These are phyloP conservation scores for Notospermus geniculatus DNA, from an alignment of 1,140 invertebrate genomes.

Conservation along the genomic window DNA sequence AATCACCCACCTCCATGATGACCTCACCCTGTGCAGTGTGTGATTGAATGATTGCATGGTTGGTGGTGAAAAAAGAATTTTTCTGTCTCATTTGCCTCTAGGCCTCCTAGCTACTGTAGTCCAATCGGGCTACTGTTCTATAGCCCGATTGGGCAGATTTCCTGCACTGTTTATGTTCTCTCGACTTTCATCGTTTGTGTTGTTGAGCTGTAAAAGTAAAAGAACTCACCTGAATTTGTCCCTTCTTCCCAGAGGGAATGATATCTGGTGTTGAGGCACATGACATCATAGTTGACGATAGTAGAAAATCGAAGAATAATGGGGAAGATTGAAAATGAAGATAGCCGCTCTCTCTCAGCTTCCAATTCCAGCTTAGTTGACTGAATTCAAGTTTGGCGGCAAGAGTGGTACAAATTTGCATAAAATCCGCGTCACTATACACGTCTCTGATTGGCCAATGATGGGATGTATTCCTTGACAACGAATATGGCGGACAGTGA, in stretches of 20 bases:
- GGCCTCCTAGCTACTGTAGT: too few relatives aligned
- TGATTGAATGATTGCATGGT: too few relatives aligned
- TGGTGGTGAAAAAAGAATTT: too few relatives aligned
- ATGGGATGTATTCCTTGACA: slow-evolving; percentile 32
- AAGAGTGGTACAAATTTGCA: not conserved
- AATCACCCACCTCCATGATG: too few relatives aligned
- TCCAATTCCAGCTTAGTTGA: too few relatives aligned
- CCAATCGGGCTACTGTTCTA: too few relatives aligned
- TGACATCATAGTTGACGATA: slow-evolving; percentile 23
- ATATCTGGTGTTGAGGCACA: slow-evolving; percentile 14
- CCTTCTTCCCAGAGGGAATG: slow-evolving; percentile 12
- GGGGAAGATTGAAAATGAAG: slow-evolving; percentile 6
- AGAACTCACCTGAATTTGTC: slow-evolving; percentile 28
- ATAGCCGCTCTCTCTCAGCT: too few relatives aligned
- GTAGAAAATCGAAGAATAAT: not conserved
- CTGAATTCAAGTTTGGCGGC: slow-evolving; percentile 19
- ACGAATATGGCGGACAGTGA: slow-evolving; percentile 45
- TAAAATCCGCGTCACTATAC: slow-evolving; percentile 9
- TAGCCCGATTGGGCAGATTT: too few relatives aligned
- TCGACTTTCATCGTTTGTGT: slow-evolving; percentile 1
- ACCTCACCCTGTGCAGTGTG: too few relatives aligned
- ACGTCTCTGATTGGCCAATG: not conserved
- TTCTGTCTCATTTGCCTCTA: too few relatives aligned
- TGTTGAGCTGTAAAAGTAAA: not conserved
- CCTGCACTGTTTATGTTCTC: too few relatives aligned